Conservation (phyloP, 92 coral and sea anemone species). For the Epizoanthus ramosus region DNA sequence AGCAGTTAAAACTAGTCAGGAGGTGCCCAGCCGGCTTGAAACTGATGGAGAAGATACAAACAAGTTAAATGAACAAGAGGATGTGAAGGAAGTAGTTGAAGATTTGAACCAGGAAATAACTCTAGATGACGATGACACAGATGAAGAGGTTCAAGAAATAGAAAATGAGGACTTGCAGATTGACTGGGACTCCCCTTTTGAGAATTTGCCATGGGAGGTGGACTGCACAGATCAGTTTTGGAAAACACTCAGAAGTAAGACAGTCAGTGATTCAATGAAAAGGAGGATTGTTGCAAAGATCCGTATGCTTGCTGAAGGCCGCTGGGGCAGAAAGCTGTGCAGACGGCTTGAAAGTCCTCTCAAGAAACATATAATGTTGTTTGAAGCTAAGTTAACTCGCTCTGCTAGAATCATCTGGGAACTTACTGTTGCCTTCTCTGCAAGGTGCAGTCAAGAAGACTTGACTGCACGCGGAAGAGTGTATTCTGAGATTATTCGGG, state of each 20-base stretch:
- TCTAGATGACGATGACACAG: slow-evolving; percentile 4
- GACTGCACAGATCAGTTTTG: slow-evolving; percentile 61
- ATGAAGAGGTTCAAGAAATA: slow-evolving; percentile 12
- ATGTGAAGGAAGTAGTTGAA: background rate
- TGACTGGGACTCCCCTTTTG: slow-evolving; percentile 66
- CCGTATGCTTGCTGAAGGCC: slow-evolving; percentile 37
- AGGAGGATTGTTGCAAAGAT: slow-evolving; percentile 31
- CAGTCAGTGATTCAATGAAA: slow-evolving; percentile 17
- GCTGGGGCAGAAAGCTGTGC: slow-evolving; percentile 22
- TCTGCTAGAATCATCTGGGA: slow-evolving; percentile 44
- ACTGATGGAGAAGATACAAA: background rate
- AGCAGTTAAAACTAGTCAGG: background rate
- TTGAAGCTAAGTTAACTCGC: slow-evolving; percentile 41
- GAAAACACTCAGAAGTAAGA: slow-evolving; percentile 37
- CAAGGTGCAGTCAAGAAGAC: slow-evolving; percentile 42
- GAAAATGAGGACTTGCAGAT: slow-evolving; percentile 17
- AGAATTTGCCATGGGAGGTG: slow-evolving; percentile 87
- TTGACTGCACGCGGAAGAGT: no score
- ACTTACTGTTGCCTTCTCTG: slow-evolving; percentile 43
- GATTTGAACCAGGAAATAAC: background rate
- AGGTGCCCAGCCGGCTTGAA: background rate
- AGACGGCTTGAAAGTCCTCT: slow-evolving; percentile 22
- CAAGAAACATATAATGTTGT: slow-evolving; percentile 33
- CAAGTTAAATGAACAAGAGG: background rate
- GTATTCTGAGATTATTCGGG: slow-evolving; percentile 51